Evolutionary conservation across 53 echinoderm and acorn worm genomes (phyloP).

Genomic region (Echinometra lucunter): DNA sequence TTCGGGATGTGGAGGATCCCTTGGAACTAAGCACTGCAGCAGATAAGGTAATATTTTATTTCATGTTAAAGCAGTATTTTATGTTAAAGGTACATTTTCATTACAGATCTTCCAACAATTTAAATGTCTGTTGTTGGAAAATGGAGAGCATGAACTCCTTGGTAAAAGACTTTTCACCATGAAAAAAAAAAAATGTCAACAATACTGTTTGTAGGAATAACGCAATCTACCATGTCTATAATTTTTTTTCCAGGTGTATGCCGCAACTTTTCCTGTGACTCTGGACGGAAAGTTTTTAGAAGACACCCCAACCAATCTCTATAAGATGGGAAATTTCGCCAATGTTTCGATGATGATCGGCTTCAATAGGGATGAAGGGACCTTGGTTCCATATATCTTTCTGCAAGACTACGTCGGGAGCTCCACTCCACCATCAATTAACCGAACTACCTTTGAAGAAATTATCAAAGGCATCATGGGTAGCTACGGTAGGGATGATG

Average conservation of each 20-base stretch:
- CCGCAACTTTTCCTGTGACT: neutral
- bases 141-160: no score
- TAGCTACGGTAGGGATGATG: constrained; percentile 57
- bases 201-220: neutral
- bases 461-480: neutral
- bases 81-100: no score
- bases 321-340: constrained; percentile 55
- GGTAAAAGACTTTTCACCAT: no score
- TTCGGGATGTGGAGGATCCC: no score
- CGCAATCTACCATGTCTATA: no score
- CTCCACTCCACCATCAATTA: constrained; percentile 33
- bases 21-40: no score
- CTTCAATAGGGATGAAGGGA: constrained; percentile 72
- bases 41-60: no score
- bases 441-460: neutral
- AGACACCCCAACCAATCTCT: constrained; percentile 65
- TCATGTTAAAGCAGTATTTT: no score
- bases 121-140: no score
- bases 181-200: no score
- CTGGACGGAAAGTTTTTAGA: constrained; percentile 71
- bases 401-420: constrained; percentile 30
- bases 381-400: neutral
- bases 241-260: neutral
- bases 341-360: constrained; percentile 39
- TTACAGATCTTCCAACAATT: no score